Percentiles rank a stretch among this genome's conserved stretches.
phyloP scores from a whole-genome alignment of 53 echinoderm and acorn worm species.

The Holothuria leucospilota region DNA sequence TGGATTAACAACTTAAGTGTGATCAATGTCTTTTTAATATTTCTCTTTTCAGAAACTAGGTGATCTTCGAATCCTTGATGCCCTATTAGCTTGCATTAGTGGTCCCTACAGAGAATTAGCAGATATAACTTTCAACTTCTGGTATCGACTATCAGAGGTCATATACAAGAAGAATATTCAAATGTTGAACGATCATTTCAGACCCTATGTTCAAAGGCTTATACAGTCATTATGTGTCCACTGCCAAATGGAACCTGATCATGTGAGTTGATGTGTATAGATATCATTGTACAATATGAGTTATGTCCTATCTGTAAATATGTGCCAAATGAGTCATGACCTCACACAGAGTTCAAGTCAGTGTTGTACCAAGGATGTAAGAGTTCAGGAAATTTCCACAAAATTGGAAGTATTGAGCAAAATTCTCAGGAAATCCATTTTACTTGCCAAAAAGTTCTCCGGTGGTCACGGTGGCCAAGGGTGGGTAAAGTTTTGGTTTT shows the following conservation, averaged over 20 bases:
- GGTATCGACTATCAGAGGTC: constrained; percentile 92
- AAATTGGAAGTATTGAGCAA: too few relatives aligned
- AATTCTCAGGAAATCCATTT: too few relatives aligned
- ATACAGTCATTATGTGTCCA: constrained; percentile 82
- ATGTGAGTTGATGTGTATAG: constrained; percentile 63
- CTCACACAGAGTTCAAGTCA: too few relatives aligned
- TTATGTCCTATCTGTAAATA: background rate
- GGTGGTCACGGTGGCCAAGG: too few relatives aligned
- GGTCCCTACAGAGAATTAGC: constrained; percentile 95
- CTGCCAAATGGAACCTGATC: constrained; percentile 93
- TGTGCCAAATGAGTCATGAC: background rate
- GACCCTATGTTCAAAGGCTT: constrained; percentile 88
- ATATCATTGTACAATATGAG: background rate
- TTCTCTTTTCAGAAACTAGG: constrained; percentile 71
- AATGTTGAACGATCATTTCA: constrained; percentile 80
- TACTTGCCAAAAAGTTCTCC: too few relatives aligned
- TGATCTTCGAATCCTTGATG: constrained; percentile 77
- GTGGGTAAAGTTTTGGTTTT: too few relatives aligned
- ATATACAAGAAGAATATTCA: constrained; percentile 81
- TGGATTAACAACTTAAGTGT: too few relatives aligned
- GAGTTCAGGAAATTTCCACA: too few relatives aligned
- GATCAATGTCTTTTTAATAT: background rate
- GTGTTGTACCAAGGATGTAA: too few relatives aligned
- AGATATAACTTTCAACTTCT: constrained; percentile 99
- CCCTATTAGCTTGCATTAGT: constrained; percentile 84